Evolutionary conservation across 1,140 invertebrate species (phyloP), one percentile per base, ranked within the genome.

Genomic region (Bombus superbus): DNA sequence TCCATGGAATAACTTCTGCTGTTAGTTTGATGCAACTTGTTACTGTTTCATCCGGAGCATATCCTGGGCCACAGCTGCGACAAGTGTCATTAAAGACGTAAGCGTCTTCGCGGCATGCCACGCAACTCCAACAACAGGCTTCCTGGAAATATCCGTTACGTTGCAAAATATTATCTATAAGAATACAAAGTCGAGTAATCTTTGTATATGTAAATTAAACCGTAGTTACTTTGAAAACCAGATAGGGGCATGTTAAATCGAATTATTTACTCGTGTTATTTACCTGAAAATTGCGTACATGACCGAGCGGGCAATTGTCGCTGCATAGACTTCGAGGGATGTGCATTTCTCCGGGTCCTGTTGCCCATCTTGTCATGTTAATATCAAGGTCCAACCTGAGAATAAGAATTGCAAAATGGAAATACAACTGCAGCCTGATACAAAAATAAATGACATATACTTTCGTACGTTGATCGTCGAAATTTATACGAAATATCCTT

Each of bases 41-140:
- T 88, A 95, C 96, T 79, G 95, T 94, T 13, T 82, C 80, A 86
- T 96, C 96, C 2, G 97, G 97, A 3, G 96, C 95, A 84, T 94
- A 96, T 13, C 97, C 97, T 3, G 95, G 94, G 57, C 92, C 88
- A 86, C 96, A 97, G 59, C 95, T 93, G 40, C 93, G 93, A 88
- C 96, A 97, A 9, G 96, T 96, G 88, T 97, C 96, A 90, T 97
- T 97, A 86, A 95, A 95, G 38, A 96, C 95, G 86, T 96, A 96
- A 68, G 96, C 93, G 85, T 96, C 95, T 80, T 96, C 95, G 42
- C 96, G 94, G 89, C 97, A 97, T 1, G 95, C 93, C 69, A 97
- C 96, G 91, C 97, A 97, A n/a, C 95, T 96, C 97, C 97, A 97
- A 88, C 97, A 97, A 92, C 97, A 97, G 62, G 96, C 95, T 94